phyloP scores from a whole-genome alignment of 2,113 vertebrate genomes.

The Sula dactylatra region DNA sequence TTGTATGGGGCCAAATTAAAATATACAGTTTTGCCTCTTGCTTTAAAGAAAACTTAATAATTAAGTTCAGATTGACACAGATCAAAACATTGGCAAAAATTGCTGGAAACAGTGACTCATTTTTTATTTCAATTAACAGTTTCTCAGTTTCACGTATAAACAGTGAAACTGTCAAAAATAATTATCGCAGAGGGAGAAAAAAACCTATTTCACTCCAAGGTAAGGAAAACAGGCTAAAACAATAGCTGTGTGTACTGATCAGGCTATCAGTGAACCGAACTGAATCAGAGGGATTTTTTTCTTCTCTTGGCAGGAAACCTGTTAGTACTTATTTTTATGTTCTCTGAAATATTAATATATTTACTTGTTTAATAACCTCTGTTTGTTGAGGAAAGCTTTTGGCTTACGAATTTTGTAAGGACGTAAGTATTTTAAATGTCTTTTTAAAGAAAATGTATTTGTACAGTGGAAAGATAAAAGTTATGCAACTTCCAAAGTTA shows the following conservation, averaged over 20 bases:
- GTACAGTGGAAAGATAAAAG: not conserved
- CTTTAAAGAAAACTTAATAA: constrained; percentile 69
- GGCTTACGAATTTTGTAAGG: not conserved
- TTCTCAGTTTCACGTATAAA: constrained; percentile 77
- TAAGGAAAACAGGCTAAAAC: constrained; percentile 57
- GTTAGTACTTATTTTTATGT: not conserved
- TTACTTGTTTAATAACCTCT: not conserved
- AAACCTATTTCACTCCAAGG: constrained; percentile 50
- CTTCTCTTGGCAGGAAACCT: not conserved
- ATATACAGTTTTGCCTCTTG: constrained; percentile 45
- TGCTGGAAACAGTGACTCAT: constrained; percentile 75
- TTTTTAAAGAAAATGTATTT: not conserved
- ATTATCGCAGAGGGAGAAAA: constrained; percentile 68
- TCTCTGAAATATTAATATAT: not conserved
- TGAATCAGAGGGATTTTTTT: not conserved
- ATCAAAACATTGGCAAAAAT: constrained; percentile 77
- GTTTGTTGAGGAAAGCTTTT: not conserved
- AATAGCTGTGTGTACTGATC: constrained; percentile 34
- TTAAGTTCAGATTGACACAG: constrained; percentile 75
- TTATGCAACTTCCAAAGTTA: not conserved
- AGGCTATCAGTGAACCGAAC: not conserved
- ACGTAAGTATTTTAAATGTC: not conserved
- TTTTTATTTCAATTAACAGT: constrained; percentile 79
- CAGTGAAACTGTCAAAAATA: constrained; percentile 77
- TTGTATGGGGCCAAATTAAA: not conserved